Base-by-base conservation (phyloP, 2,113 vertebrate genomes). In the Brachirus orientalis region DNA sequence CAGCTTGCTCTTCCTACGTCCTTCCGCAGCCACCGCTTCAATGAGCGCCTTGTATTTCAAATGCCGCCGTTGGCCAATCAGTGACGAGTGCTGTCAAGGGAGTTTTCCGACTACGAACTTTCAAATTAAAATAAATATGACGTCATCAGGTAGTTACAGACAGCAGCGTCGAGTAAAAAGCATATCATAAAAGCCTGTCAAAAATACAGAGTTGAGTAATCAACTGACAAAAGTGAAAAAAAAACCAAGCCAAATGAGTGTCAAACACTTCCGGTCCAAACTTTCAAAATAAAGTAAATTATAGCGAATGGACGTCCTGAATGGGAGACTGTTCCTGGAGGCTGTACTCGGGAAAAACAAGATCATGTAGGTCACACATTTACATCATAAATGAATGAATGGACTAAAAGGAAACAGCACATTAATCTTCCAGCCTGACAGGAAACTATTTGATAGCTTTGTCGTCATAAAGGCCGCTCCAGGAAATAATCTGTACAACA, bases 41-140 rank as follows among this genome's bases (percentile, higher is more conserved):
- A 1, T 68, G 6, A 57, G 77, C 77, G 76, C 82, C 81, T 89
- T 90, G 55, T 64, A 58, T 81, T 94, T 94, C 92, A 93, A 94
- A 94, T 90, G 86, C 89, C 72, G 63, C 86, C 73, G 43, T 68
- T 60, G 73, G 84, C 92, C 93, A 93, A 94, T 94, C 37, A 90
- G 19, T 1, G 72, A 64, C 6, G 38, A 47, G 2, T 4, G 18
- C 19, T 2, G 1, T 1, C 11, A 17, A 8, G 12, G 13, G 7
- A 0, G 0, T 72, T 61, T 60, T 78, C 79, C 73, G 65, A 0
- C 0, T 13, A 0, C 1, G 1, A 1, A 0, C 33, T 66, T 87
- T 82, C 83, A 65, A 63, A 85, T n/a, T 79, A 80, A 84, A 74
- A 46, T 4, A 12, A 7, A 2, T 2, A 0, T 3, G 2, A 10